Percentiles rank a stretch among this genome's conserved stretches.
Evolutionary conservation across 2,797 vertebrate species (phyloP).

Genomic region (Lithobates sylvaticus): DNA sequence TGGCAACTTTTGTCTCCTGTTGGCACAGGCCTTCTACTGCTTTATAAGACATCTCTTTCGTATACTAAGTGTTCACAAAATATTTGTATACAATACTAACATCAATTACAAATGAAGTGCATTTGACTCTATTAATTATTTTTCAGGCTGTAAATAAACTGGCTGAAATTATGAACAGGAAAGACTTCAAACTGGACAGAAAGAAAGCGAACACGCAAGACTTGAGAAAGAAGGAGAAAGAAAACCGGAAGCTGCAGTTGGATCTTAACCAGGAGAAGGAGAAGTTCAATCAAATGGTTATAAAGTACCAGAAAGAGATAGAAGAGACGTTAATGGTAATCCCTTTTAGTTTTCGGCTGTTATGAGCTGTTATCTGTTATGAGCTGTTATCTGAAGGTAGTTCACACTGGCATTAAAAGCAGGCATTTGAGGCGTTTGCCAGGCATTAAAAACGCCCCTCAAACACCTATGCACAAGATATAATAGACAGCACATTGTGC

Average conservation of each 20-base stretch:
- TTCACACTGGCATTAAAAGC: too few species aligned
- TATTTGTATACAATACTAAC: too few species aligned
- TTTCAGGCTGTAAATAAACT: conserved; percentile 96
- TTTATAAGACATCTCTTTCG: too few species aligned
- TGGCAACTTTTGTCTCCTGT: too few species aligned
- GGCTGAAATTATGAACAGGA: conserved; percentile 98
- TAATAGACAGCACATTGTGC: too few species aligned
- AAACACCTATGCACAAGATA: too few species aligned
- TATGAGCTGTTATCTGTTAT: background rate
- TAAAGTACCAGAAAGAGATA: conserved; percentile 94
- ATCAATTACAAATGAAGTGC: background rate
- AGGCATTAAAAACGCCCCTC: too few species aligned
- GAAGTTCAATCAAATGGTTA: conserved; percentile 97
- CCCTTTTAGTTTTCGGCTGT: background rate
- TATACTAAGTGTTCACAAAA: too few species aligned
- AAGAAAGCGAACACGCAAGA: conserved; percentile 96
- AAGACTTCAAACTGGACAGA: conserved; percentile 98
- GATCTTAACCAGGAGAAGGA: conserved; percentile 99
- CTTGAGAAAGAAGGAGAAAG: conserved; percentile 98
- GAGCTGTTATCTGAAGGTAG: background rate
- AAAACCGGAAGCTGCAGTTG: conserved; percentile 95
- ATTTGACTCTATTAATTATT: background rate
- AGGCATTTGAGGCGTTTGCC: too few species aligned
- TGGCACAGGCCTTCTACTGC: too few species aligned
- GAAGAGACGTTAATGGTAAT: conserved; percentile 94